Base-by-base conservation (phyloP, 2,888 invertebrate genomes). In the Drosophila putrida region DNA sequence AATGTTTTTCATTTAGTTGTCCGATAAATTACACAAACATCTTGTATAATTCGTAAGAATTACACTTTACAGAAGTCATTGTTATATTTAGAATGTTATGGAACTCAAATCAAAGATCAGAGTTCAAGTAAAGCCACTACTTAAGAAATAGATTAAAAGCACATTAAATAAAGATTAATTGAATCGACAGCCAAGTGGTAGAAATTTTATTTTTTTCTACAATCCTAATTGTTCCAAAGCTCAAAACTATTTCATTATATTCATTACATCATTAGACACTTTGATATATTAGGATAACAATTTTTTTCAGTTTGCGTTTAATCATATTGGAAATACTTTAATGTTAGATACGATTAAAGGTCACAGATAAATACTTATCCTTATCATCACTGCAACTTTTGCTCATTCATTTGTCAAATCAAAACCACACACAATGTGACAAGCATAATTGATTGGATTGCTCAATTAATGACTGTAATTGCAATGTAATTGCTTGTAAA, bases 361-460 rank as follows among this genome's bases (percentile, higher is more conserved):
- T 13, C 33, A 25, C 6, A 25, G 13, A 44, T 27, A 25, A 44
- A 57, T 15, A 8, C 25, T 44, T 11, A 6, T 35, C 33, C 35
- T 35, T 36, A 27, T 33, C n/a, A 33, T 15, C 9, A 9, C 27
- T 15, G 13, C 3, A 33, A 49, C 4, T 59, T 20, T 11, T 5
- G 41, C 11, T 31, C n/a, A n/a, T 41, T 2, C 28, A 59, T 59
- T 47, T 28, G 20, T 9, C 20, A 28, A 47, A 55, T 43, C 38
- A 35, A 31, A 58, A 8, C 8, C 11, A 33, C 35, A 49, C 35
- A 15, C 43, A 25, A 25, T 65, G 25, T 58, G 65, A 41, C 55
- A 54, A 20, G 39, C n/a, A n/a, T 57, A 66, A 65, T 71, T 49
- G 60, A 47, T 60, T 66, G 6, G 15, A 65, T 50, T 50, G 11